Evolutionary conservation across 2,888 invertebrate genomes (phyloP), one percentile per base, ranked within the genome.

Genomic region (Acanthosoma haemorrhoidale): DNA sequence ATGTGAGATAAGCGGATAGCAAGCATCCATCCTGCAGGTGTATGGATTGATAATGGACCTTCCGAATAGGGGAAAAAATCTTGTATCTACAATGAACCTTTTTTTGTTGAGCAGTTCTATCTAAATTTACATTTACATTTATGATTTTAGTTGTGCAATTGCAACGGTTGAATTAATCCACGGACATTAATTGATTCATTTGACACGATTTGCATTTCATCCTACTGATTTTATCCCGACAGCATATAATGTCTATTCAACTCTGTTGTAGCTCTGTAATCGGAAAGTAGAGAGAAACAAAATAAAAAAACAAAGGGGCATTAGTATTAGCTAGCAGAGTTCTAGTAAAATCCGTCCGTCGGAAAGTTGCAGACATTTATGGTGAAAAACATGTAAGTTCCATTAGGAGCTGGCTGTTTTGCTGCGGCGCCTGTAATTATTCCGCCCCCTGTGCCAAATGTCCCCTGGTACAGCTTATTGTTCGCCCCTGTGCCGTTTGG

Each of bases 351-450:
- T 51, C 29, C 25, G n/a, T 1, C 3, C 4, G n/a, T 13, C 25
- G n/a, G 29, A 51, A 51, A 51, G 51, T 51, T 51, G 29, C n/a
- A n/a, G 25, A 25, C 51, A 25, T 25, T 51, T 51, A 25, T 51
- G 25, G 51, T 51, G 51, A 51, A 51, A 51, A 29, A 51, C 51
- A 51, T 51, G 51, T 51, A 25, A 51, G 51, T 51, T 51, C 51
- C 51, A 51, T 51, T 51, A 51, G 51, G n/a, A n/a, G 5, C 25
- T 51, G 51, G 32, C 25, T 25, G 21, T 13, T 51, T 51, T 51
- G 21, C 29, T 13, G 25, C n/a, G 25, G n/a, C 51, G 21, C 25
- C 51, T 51, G 51, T 25, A 51, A 25, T 51, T 51, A 51, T 51
- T 51, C 51, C n/a, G 51, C 4, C 25, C 2, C 21, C 51, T 2